Base-by-base conservation (phyloP, 2,797 vertebrate species). In the Strix occidentalis region DNA sequence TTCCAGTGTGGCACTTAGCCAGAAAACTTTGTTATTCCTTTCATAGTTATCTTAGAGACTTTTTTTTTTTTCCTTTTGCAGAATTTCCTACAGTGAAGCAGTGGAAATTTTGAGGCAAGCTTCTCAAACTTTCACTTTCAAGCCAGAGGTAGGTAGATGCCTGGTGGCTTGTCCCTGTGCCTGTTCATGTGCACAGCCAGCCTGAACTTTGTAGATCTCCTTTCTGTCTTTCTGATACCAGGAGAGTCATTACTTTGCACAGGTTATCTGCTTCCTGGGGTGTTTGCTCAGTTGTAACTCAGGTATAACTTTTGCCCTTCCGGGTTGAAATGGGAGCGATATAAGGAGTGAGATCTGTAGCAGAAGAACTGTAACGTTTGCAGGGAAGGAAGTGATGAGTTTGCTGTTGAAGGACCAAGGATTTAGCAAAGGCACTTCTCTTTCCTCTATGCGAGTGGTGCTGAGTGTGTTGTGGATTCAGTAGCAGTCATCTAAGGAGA, bases 21-120 rank as follows among this genome's bases (percentile, higher is more conserved):
- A 95, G 58, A 91, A 91, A 83, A 72, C 65, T 89, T 85, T 91
- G 72, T 91, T 94, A 56, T 92, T 94, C 84, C 65, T 92, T 90
- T 92, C 61, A 5, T 31, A 89, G 61, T 94, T 95, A 87, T 88
- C 75, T 89, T 74, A 50, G 89, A 92, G 37, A 35, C 48, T 71
- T 87, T 51, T 79, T 68, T 53, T 79, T 60, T 95, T 17, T 8
- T 28, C 84, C 95, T 85, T 58, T 95, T 96, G 71, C 82, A 99
- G 99, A 94, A 98, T 99, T 86, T 98, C 99, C 83, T 99, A 99
- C 93, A 98, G 96, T 9, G 99, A 99, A 96, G 99, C 99, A 20
- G 96, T 99, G 87, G 98, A 99, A 82, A 98, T 99, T 97, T 98
- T 99, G 76, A 98, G 98, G 70, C 95, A 84, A 89, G 98, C 98